Base-by-base conservation (phyloP, 2,888 invertebrate genomes). In the Scrobipalpa atriplicella region DNA sequence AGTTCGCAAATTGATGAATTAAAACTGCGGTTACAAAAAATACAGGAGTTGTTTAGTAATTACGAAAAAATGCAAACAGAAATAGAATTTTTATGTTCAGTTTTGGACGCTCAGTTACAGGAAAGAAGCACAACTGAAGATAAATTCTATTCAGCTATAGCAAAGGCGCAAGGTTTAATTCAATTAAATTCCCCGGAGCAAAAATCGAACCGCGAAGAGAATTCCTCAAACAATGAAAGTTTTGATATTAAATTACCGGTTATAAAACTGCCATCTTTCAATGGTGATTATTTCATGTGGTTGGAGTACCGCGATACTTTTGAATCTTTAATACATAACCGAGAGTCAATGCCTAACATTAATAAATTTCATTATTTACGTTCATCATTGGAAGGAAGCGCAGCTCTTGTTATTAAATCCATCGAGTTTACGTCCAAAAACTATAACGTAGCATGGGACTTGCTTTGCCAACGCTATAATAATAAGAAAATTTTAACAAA, bases 241-340 rank as follows among this genome's bases (percentile, higher is more conserved):
- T 18, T 47, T n/a, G 47, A 47, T n/a, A 8, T 63, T 52, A 63
- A 63, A 52, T 52, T 63, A 11, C 63, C 63, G 0, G 41, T 36
- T 16, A 63, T 63, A 7, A 29, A 51, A n/a, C 29, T 63, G 18
- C 51, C 63, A 10, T 16, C 29, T 10, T 63, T 63, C 18, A 51
- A 63, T 19, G 63, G 63, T 1, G 36, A 51, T 51, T 52, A 63
- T 36, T 36, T 51, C 16, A 16, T 19, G 36, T 63, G 63, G 63
- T n/a, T 63, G 8, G 63, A 52, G 13, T 63, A 13, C 51, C 51
- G 52, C 10, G 63, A 63, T 38, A 63, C 63, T 16, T 63, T 63
- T n/a, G 52, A 51, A 51, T 29, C 36, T 16, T 18, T 63, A 13
- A 63, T 63, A 41, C 61, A 29, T 29, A 29, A 29, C 29, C 29